Evolutionary conservation across 2,888 invertebrate genomes (phyloP), one percentile per base, ranked within the genome.

Genomic region (Erebia epiphron): DNA sequence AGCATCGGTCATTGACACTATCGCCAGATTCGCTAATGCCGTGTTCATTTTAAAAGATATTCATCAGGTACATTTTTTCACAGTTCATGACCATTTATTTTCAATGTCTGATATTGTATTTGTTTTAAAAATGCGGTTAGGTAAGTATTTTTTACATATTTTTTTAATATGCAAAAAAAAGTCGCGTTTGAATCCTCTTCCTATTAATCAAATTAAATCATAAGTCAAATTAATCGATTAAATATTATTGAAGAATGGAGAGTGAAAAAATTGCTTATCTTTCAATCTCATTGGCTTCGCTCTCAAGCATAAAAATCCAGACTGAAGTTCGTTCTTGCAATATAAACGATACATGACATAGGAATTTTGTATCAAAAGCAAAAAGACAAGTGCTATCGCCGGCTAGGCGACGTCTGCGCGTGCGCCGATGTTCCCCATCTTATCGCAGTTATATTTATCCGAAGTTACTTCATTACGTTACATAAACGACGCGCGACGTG

Each of bases 1-100:
- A 85, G 80, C 84, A 81, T 82, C 88, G 92, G 92, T 90, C 92
- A 85, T 86, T 88, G 91, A 92, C 92, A 83, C 78, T 67, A 35
- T 35, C 78, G 60, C 64, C 71, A 68, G 67, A 75, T 73, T 74
- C 67, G 69, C 68, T 50, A 35, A 52, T 60, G 52, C 18, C 18
- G 10, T 54, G 54, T 21, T 18, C 62, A 21, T 62, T 49, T 62
- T 49, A 49, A 62, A 46, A 49, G 43, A 9, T 14, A 13, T 41
- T 1, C 16, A 13, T 61, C 43, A 61, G 61, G 43, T 60, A 60
- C 16, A 41, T 43, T 60, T 60, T 1, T 41, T 60, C 14, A 9
- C 8, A 11, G 21, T 50, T 13, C n/a, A 14, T 49, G 13, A 14
- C 13, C 13, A 49, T 49, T 43, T 43, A 43, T 43, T 11, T 43